Base-by-base conservation (phyloP, 2,113 vertebrate genomes). In the Chrysochloris asiatica region DNA sequence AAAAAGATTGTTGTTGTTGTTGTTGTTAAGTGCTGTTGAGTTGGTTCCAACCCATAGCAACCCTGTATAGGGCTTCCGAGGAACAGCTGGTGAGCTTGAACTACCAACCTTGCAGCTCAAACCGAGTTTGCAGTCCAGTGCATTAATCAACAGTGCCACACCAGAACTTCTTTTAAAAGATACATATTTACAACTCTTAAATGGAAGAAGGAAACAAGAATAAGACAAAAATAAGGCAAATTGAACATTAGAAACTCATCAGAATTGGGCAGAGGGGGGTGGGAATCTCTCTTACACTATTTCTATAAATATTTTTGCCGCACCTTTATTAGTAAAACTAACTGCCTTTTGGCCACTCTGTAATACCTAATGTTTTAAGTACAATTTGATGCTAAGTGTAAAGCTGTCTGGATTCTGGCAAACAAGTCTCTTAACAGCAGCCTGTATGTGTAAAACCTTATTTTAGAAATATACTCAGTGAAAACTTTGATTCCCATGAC, bases 271-370 rank as follows among this genome's bases (percentile, higher is more conserved):
- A 95, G 43, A 71, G n/a, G 65, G n/a, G n/a, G n/a, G n/a, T n/a
- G n/a, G n/a, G 90, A 83, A 92, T 91, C 26, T 93, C 47, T 91
- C 24, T 86, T 82, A 50, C 13, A 41, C 77, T 96, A 81, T 67
- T 81, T 95, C 94, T 96, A 69, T 96, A 96, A 96, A 94, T 95
- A 95, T 8, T 56, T n/a, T 88, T 91, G n/a, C n/a, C 88, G 91
- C 33, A 22, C 36, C 41, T 24, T 93, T 95, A 76, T 84, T 43
- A 94, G 48, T 94, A 81, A 91, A 95, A 85, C 93, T 87, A 95
- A 75, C 91, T 95, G 33, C 76, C 26, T 88, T 41, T 6, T 48
- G 52, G 82, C 52, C 92, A 94, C 82, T 90, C 41, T 81, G 80
- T 88, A 59, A 88, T 93, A 89, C 71, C 77, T 92, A 59, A 65